Percentiles rank a stretch among this genome's conserved stretches.
Evolutionary conservation across 2,888 invertebrate genomes (phyloP).

Genomic region (Trypoxylon attenuatum): DNA sequence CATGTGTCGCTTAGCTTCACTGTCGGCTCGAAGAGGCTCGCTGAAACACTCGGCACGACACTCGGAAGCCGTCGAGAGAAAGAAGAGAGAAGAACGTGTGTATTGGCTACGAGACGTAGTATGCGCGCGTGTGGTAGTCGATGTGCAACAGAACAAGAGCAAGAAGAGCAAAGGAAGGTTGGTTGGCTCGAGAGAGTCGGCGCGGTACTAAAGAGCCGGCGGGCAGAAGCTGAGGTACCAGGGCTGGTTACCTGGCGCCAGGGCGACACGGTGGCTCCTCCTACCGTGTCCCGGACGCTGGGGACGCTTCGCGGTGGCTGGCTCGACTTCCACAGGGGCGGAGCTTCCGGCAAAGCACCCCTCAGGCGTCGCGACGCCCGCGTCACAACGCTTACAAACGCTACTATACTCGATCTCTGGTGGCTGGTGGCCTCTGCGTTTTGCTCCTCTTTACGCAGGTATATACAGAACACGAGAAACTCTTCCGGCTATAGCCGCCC

Average conservation of each 20-base stretch:
- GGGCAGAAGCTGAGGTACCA: conserved; percentile 36
- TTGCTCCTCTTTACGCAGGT: too few species aligned
- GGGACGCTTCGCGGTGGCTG: conserved; percentile 68
- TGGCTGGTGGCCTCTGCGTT: too few species aligned
- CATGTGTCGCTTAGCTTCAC: too few species aligned
- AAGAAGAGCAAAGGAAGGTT: conserved; percentile 38
- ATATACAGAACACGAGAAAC: too few species aligned
- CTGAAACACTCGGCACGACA: too few species aligned
- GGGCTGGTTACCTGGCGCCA: conserved; percentile 57
- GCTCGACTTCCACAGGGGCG: conserved; percentile 67
- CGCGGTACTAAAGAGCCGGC: conserved; percentile 58
- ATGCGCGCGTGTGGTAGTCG: conserved; percentile 2
- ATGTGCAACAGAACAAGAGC: conserved; percentile 29
- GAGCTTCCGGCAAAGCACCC: conserved; percentile 64
- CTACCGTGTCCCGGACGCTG: conserved; percentile 64
- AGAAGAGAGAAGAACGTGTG: too few species aligned
- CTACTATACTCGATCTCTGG: too few species aligned
- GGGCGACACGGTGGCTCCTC: conserved; percentile 65
- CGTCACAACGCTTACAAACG: conserved; percentile 29
- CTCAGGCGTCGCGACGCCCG: conserved; percentile 66
- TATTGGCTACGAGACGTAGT: background rate
- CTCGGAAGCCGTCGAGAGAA: too few species aligned
- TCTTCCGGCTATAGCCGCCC: too few species aligned
- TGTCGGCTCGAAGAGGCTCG: too few species aligned
- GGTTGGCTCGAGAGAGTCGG: conserved; percentile 40